These are phyloP conservation scores for Periophthalmodon schlosseri DNA, from an alignment of 2,113 vertebrate genomes.

Conservation along the genomic window DNA sequence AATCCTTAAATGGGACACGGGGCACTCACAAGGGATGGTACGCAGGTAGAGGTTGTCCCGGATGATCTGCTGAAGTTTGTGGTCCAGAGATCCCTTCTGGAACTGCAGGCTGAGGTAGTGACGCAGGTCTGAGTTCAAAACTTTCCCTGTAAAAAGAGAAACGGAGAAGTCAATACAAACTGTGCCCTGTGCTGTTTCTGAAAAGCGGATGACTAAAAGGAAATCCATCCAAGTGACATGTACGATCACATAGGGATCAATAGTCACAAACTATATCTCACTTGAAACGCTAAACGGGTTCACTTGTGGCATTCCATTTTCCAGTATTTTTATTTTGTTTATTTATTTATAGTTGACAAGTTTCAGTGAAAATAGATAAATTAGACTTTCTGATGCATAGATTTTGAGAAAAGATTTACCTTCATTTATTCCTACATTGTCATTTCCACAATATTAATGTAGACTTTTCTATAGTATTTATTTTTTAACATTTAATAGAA, in stretches of 20 bases:
- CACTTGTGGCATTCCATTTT: not conserved
- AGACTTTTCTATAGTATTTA: too few relatives aligned
- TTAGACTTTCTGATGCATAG: too few relatives aligned
- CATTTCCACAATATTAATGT: too few relatives aligned
- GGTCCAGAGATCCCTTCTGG: constrained; percentile 96
- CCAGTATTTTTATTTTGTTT: not conserved
- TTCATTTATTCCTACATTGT: too few relatives aligned
- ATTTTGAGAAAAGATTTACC: too few relatives aligned
- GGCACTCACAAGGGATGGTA: constrained; percentile 95
- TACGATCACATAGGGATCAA: constrained; percentile 20
- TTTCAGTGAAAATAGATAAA: too few relatives aligned
- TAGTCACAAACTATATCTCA: constrained; percentile 14
- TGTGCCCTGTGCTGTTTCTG: not conserved
- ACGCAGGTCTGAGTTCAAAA: constrained; percentile 95
- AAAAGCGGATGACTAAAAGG: constrained; percentile 9
- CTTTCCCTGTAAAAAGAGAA: constrained; percentile 84
- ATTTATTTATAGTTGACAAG: too few relatives aligned
- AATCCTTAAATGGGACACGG: not conserved
- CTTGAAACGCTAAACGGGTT: not conserved
- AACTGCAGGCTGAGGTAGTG: constrained; percentile 98
- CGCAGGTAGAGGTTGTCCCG: constrained; percentile 98
- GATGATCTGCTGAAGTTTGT: constrained; percentile 97
- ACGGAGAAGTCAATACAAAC: constrained; percentile 48
- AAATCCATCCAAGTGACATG: constrained; percentile 34
- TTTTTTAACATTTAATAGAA: too few relatives aligned